Evolutionary conservation across 2,888 invertebrate genomes (phyloP), one percentile per base, ranked within the genome.

Genomic region (Chymomyza amoena): DNA sequence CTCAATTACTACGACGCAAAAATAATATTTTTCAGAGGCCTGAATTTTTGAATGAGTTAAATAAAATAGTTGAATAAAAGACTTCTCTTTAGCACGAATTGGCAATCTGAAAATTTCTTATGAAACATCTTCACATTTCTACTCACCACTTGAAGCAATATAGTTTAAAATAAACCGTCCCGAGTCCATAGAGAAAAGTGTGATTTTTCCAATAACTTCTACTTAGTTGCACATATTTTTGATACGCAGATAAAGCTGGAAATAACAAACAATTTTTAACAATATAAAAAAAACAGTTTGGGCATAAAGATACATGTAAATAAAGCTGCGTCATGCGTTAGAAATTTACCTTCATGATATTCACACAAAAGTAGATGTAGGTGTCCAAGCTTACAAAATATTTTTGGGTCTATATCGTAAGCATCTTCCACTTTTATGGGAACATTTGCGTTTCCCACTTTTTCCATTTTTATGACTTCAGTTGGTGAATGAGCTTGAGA

Each of bases 61-160:
- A 25, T 25, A 25, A 25, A 25, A 25, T 4, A 25, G 4, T 2
- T 3, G 4, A 25, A 25, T 25, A 25, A 25, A 25, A 25, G 25
- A 25, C 4, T 25, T 3, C 25, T 25, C 3, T 4, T 0, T 3
- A 25, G 1, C n/a, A 25, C 25, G 25, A 25, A 4, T 25, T 25
- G 3, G 25, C 2, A 25, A 25, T 25, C 25, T 25, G 3, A 25
- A 25, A 1, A 25, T 25, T 0, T 25, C 3, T 25, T 60, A 4
- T 15, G 4, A 32, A 60, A 60, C n/a, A 7, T 60, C 36, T n/a
- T 9, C 1, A 60, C 32, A 32, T 13, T 6, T 28, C 4, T 32
- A 95, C 97, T 97, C 92, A 99, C 99, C 98, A 98, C 91, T 97
- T 96, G 92, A 96, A 98, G 51, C 97, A 96, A 91, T 98, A 97